A percentile compares a stretch with the other conserved stretches of the same genome.
Evolutionary conservation across 2,797 vertebrate genomes (phyloP).

Genomic region (Borostomias antarcticus): DNA sequence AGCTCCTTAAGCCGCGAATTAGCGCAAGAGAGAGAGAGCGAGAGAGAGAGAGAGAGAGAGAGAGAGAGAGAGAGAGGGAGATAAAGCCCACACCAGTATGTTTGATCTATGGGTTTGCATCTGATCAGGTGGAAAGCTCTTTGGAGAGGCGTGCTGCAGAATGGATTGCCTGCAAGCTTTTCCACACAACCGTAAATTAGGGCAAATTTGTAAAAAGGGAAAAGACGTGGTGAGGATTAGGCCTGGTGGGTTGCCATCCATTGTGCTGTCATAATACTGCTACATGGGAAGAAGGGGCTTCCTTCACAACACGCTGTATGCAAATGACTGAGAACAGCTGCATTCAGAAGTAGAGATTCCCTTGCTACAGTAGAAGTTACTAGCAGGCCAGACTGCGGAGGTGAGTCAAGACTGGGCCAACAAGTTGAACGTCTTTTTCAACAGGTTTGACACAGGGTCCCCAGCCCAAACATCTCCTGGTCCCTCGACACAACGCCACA

Average conservation of each 20-base stretch:
- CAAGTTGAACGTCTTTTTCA: no score
- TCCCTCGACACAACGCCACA: no score
- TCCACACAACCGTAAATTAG: conserved; percentile 53
- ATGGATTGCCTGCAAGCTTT: conserved; percentile 47
- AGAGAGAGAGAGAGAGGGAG: neutral
- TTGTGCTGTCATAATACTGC: conserved; percentile 30
- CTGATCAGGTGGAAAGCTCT: conserved; percentile 29
- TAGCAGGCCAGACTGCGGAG: no score
- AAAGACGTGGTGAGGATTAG: conserved; percentile 26
- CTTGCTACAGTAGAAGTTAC: no score
- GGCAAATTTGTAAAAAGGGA: conserved; percentile 54
- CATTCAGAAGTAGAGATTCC: no score
- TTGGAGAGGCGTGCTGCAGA: conserved; percentile 22
- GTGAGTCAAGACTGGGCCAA: no score
- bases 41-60: neutral
- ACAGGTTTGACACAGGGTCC: no score
- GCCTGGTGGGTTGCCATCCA: conserved; percentile 39
- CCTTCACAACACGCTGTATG: no score
- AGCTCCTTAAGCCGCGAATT: neutral
- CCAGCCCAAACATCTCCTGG: no score
- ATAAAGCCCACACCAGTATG: conserved; percentile 23
- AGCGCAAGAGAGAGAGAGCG: conserved; percentile 5
- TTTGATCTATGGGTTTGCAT: conserved; percentile 39
- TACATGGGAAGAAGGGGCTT: neutral
- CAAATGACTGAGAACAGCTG: no score